Conservation (phyloP, 1,140 invertebrate genomes). For the Vanessa tameamea region DNA sequence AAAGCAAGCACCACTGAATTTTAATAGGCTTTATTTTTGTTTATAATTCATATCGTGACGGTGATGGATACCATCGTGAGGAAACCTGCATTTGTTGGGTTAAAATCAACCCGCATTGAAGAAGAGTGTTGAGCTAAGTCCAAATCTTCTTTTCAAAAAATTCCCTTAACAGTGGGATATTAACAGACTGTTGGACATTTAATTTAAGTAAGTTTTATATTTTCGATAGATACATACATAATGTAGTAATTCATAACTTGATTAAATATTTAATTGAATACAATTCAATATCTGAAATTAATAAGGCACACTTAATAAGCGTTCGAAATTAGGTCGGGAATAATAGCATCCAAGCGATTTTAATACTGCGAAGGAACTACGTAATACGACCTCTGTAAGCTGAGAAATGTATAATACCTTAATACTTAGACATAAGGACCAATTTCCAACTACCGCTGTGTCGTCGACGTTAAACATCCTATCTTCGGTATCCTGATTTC, state of each 20-base stretch:
- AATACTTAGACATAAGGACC: background rate
- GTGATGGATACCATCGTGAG: too few relatives aligned
- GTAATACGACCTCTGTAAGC: slow-evolving; percentile 33
- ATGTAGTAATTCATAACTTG: too few relatives aligned
- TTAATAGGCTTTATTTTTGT: too few relatives aligned
- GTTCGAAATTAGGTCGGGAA: slow-evolving; percentile 48
- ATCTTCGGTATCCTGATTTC: slow-evolving; percentile 27
- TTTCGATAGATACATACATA: background rate
- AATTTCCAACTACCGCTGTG: background rate
- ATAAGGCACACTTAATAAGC: slow-evolving; percentile 46
- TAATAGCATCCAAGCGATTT: slow-evolving; percentile 50
- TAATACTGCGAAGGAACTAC: slow-evolving; percentile 46
- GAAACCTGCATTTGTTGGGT: too few relatives aligned
- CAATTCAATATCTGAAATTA: slow-evolving; percentile 28
- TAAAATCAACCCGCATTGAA: too few relatives aligned
- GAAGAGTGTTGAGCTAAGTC: too few relatives aligned
- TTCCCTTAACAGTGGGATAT: too few relatives aligned
- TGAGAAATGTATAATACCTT: slow-evolving; percentile 1
- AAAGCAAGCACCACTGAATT: too few relatives aligned
- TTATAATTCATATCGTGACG: too few relatives aligned
- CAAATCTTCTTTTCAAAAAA: too few relatives aligned
- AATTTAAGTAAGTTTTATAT: too few relatives aligned
- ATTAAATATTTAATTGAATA: slow-evolving; percentile 36
- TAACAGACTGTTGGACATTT: too few relatives aligned
- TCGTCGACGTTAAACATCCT: background rate